These are phyloP conservation scores for Andrena camellia DNA, from an alignment of 2,888 invertebrate species.

Conservation along the genomic window DNA sequence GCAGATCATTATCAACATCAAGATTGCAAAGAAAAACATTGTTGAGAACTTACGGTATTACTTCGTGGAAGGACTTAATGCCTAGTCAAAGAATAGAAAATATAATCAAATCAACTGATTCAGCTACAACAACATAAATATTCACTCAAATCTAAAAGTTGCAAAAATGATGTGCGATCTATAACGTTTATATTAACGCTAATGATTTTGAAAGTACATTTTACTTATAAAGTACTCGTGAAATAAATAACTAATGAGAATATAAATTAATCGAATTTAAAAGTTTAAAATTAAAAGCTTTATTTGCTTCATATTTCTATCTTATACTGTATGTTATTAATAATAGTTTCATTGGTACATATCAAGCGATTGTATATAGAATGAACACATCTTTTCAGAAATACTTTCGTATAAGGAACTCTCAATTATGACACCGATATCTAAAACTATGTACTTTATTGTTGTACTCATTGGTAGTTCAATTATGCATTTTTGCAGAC, in stretches of 20 bases:
- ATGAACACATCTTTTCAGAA: conserved; percentile 44
- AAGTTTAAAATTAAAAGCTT: too few species aligned
- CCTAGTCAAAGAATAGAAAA: conserved; percentile 58
- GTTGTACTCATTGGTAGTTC: conserved; percentile 8
- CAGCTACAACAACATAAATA: neutral
- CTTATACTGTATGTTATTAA: conserved; percentile 18
- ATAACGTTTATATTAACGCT: neutral
- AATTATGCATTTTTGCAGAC: conserved; percentile 4
- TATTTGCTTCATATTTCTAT: neutral
- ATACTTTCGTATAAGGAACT: conserved; percentile 45
- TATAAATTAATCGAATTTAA: neutral
- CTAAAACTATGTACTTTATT: conserved; percentile 16
- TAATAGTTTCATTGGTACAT: conserved; percentile 33
- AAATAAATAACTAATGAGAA: neutral
- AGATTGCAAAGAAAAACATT: conserved; percentile 65
- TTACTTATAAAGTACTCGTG: neutral
- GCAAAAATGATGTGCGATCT: neutral
- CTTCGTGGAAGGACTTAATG: conserved; percentile 66
- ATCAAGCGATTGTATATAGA: conserved; percentile 22
- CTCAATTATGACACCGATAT: conserved; percentile 14
- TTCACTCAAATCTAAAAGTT: neutral
- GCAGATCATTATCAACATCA: conserved; percentile 68
- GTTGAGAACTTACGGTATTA: conserved; percentile 56
- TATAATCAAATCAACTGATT: neutral
- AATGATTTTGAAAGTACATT: neutral